phyloP scores from a whole-genome alignment of 2,888 invertebrate genomes.

The Thysanoteuthis rhombus region DNA sequence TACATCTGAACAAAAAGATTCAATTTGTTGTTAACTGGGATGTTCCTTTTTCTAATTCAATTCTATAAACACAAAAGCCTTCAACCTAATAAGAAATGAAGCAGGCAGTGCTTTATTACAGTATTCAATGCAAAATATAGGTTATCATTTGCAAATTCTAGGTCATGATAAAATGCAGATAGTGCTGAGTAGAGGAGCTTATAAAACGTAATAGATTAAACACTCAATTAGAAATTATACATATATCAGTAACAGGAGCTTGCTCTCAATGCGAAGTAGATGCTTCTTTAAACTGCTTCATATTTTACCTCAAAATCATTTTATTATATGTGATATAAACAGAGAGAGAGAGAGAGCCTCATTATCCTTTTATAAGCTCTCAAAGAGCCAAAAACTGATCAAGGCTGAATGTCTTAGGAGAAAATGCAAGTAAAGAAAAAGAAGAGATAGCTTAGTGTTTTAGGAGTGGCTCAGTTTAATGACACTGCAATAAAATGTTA shows the following conservation, averaged over 20 bases:
- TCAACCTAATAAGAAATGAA: not conserved
- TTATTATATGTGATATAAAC: not conserved
- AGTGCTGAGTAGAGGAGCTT: not conserved
- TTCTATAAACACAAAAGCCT: not conserved
- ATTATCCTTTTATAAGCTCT: not conserved
- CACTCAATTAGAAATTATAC: not conserved
- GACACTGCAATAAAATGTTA: no score
- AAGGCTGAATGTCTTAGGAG: no score
- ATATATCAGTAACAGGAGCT: not conserved
- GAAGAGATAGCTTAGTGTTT: no score
- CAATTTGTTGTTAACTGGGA: not conserved
- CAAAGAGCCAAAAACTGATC: no score
- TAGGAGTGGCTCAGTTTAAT: no score
- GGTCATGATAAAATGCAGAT: conserved; percentile 12
- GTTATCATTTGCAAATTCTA: not conserved
- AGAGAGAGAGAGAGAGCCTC: not conserved
- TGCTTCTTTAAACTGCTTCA: not conserved
- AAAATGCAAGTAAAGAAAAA: no score
- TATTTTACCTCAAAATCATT: not conserved
- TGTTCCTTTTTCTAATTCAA: not conserved
- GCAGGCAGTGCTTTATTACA: not conserved
- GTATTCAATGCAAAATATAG: not conserved
- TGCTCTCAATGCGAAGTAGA: not conserved
- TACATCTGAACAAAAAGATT: not conserved
- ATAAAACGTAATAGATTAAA: not conserved